Evolutionary conservation across 2,113 vertebrate species (phyloP).

Genomic region (Amphiprion ocellaris): DNA sequence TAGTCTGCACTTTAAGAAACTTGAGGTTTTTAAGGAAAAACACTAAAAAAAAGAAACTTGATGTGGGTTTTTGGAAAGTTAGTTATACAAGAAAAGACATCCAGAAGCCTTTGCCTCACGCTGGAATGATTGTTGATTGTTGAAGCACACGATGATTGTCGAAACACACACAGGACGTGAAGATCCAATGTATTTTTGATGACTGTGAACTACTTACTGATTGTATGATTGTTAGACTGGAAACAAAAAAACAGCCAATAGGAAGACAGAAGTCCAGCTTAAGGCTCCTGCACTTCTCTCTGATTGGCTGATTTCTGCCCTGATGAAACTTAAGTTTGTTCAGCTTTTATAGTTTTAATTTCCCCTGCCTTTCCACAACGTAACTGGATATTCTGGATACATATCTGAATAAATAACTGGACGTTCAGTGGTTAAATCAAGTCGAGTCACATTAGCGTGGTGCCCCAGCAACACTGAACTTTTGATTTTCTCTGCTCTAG

Average conservation of each 20-base stretch:
- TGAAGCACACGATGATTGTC: slow-evolving; percentile 35
- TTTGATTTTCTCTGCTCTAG: neutral
- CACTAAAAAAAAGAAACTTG: slow-evolving; percentile 36
- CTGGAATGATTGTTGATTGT: slow-evolving; percentile 60
- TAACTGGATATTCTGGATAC: slow-evolving; percentile 25
- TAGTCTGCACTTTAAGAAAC: slow-evolving; percentile 84
- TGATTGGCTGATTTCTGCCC: slow-evolving; percentile 37
- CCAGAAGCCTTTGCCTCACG: slow-evolving; percentile 29
- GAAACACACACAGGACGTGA: slow-evolving; percentile 52
- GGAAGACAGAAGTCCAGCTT: neutral
- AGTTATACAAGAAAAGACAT: neutral
- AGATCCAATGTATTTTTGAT: slow-evolving; percentile 51
- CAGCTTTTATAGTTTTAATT: slow-evolving; percentile 1
- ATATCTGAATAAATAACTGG: slow-evolving; percentile 30
- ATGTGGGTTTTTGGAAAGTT: slow-evolving; percentile 27
- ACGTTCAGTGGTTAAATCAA: neutral
- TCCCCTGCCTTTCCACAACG: slow-evolving; percentile 4
- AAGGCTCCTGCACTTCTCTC: slow-evolving; percentile 13
- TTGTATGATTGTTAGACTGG: slow-evolving; percentile 41
- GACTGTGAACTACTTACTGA: slow-evolving; percentile 67
- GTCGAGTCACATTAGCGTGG: neutral
- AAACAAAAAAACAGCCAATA: slow-evolving; percentile 39
- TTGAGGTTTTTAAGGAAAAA: slow-evolving; percentile 27
- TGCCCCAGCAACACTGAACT: slow-evolving; percentile 9
- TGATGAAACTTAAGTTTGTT: neutral